A percentile compares a stretch with the other conserved stretches of the same genome.
These are phyloP conservation scores for Apis cerana DNA, from an alignment of 1,140 invertebrate genomes.

Conservation along the genomic window DNA sequence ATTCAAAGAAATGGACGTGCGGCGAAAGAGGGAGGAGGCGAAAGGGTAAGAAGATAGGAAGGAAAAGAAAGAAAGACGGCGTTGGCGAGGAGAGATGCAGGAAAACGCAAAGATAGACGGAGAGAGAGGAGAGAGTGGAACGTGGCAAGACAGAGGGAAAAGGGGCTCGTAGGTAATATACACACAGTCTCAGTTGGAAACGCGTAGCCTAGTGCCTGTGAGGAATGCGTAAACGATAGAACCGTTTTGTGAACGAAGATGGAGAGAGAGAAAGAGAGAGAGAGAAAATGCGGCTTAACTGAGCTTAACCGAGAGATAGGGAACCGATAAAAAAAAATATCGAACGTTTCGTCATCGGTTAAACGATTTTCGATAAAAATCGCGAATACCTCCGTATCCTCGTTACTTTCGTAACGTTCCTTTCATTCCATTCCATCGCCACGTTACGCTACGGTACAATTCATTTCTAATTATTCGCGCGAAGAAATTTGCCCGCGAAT, in stretches of 20 bases:
- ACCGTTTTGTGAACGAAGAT: conserved; percentile 38
- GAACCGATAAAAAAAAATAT: conserved; percentile 14
- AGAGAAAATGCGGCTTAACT: not conserved
- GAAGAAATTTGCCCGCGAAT: not conserved
- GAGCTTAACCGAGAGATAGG: not conserved
- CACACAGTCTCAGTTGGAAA: conserved; percentile 42
- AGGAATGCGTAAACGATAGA: conserved; percentile 64
- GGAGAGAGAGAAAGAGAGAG: not conserved
- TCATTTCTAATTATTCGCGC: not conserved
- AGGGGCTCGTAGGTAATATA: conserved; percentile 16
- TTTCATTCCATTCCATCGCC: not conserved
- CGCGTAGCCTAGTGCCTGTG: conserved; percentile 28
- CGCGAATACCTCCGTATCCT: not conserved
- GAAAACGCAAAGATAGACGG: conserved; percentile 27
- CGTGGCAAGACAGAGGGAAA: conserved; percentile 26
- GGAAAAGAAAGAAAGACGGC: not conserved
- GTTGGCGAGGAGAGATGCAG: not conserved
- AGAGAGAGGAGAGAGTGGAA: not conserved
- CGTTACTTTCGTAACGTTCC: not conserved
- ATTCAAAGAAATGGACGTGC: conserved; percentile 13
- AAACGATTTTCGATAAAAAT: conserved; percentile 15
- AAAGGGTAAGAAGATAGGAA: not conserved
- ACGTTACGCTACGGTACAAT: too few relatives aligned
- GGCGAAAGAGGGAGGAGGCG: not conserved
- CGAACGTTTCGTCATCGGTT: not conserved